Evolutionary conservation across 2,113 vertebrate genomes (phyloP), one percentile per base, ranked within the genome.

Genomic region (Capra hircus): DNA sequence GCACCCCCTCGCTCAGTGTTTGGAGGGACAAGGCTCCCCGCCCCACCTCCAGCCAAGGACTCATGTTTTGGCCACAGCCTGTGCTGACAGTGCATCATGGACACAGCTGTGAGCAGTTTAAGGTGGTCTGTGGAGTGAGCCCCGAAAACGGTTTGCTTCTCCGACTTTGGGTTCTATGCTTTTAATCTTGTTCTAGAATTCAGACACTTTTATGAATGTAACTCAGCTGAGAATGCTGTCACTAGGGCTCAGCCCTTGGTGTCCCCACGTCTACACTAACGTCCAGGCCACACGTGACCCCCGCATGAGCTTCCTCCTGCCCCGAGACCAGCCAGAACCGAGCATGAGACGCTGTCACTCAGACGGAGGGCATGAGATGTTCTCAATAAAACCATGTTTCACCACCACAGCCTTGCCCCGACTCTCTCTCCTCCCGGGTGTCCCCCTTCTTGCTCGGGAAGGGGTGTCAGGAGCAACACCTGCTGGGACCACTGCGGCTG

Each of bases 221-320:
- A 81, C 30, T 77, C 90, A 50, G 80, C 98, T 53, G 25, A 90
- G 88, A 81, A 43, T 19, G 21, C 13, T 81, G 81, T 83, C 84
- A 81, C 90, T 91, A 36, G 74, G 84, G 89, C 55, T 15, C 88
- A 25, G 13, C 25, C 85, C 64, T 78, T 88, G 17, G 78, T 91
- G 97, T 93, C 48, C 95, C 48, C 85, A 27, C 89, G 1, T 91
- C 95, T 94, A 50, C 36, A 86, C 45, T 43, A 90, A 59, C 81
- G 92, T 96, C 59, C 59, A 91, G 81, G 27, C 77, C 96, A 88
- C 97, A 23, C 60, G 10, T 33, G 16, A 33, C 81, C 23, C 94
- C 97, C 43, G 97, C 97, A 97, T 96, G 98, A 93, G 86, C 97
- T 86, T 74, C 85, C 97, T 96, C 67, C 80, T 85, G 30, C 96